Conservation (phyloP, 1,140 invertebrate genomes). For the Hyposmocoma kahamanoa region DNA sequence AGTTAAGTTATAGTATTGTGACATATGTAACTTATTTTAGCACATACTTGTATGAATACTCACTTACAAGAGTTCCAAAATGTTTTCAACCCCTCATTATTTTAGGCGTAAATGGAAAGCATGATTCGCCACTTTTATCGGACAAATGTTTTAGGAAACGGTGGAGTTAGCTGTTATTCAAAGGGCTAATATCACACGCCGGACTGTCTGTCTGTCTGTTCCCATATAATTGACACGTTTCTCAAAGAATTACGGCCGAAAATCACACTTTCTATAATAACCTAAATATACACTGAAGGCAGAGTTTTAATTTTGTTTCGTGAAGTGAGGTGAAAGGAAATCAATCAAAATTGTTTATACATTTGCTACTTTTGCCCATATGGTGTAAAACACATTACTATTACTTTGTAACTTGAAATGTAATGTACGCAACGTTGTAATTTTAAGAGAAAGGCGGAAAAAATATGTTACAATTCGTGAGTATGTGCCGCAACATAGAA, state of each 20-base stretch:
- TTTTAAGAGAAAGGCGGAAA: neutral
- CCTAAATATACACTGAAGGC: conserved; percentile 27
- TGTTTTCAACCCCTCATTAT: conserved; percentile 17
- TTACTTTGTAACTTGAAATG: neutral
- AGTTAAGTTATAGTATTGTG: too few relatives aligned
- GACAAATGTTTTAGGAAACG: conserved; percentile 62
- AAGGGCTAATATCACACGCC: conserved; percentile 26
- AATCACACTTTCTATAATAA: conserved; percentile 60
- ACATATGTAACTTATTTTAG: too few relatives aligned
- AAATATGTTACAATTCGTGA: neutral
- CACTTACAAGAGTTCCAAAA: conserved; percentile 17
- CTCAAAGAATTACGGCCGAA: conserved; percentile 58
- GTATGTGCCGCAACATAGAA: too few relatives aligned
- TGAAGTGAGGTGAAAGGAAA: conserved; percentile 40
- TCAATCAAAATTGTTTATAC: conserved; percentile 2
- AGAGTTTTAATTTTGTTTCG: conserved; percentile 27
- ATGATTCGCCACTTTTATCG: conserved; percentile 63
- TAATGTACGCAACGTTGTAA: neutral
- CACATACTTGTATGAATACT: too few relatives aligned
- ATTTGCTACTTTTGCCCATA: neutral
- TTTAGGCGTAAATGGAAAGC: conserved; percentile 47
- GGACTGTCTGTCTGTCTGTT: conserved; percentile 19
- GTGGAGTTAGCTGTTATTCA: conserved; percentile 36
- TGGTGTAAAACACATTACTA: neutral
- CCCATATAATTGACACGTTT: conserved; percentile 58